A percentile compares a stretch with the other conserved stretches of the same genome.
phyloP scores from a whole-genome alignment of 2,113 vertebrate genomes.

The Sapajus apella region DNA sequence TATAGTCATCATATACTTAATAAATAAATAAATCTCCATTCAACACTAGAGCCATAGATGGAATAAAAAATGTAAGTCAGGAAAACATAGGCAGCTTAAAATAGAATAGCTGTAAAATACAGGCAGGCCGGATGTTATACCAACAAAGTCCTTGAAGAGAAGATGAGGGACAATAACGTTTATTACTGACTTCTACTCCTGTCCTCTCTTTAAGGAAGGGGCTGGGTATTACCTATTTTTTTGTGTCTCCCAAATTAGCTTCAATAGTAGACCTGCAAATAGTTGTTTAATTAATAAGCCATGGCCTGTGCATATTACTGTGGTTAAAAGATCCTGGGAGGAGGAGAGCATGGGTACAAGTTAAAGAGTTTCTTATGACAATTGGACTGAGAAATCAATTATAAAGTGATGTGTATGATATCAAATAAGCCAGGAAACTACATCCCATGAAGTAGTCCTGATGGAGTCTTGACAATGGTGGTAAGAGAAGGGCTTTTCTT shows the following conservation, averaged over 20 bases:
- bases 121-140: background rate
- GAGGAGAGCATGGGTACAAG: background rate
- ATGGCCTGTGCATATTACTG: background rate
- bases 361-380: background rate
- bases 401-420: background rate
- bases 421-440: background rate
- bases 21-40: background rate
- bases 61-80: background rate
- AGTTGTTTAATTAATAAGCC: conserved; percentile 19
- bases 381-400: background rate
- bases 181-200: background rate
- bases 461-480: background rate
- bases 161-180: background rate
- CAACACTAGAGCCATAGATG: background rate
- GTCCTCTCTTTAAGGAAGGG: background rate
- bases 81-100: background rate
- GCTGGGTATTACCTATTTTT: background rate
- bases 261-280: background rate
- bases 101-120: background rate
- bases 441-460: background rate
- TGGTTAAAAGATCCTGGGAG: background rate
- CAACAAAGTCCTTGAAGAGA: background rate
- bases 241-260: background rate
- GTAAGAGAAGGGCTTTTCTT: background rate
- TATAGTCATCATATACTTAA: background rate